A percentile compares a stretch with the other conserved stretches of the same genome.
Conservation (phyloP, 2,888 invertebrate species). For the Incurvaria masculella region DNA sequence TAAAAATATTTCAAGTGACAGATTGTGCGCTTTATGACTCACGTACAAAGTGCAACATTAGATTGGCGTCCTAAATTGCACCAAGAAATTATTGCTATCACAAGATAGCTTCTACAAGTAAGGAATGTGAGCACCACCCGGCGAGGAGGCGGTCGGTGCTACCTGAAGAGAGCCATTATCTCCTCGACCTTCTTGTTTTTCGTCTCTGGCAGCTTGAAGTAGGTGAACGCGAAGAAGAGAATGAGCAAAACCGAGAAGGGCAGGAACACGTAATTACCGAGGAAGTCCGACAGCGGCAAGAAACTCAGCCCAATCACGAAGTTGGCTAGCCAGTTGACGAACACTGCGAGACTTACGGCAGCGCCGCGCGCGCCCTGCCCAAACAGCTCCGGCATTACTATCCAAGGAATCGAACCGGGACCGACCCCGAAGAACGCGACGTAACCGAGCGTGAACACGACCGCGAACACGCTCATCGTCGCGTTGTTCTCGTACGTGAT, state of each 20-base stretch:
- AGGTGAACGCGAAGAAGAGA: slow-evolving; percentile 45
- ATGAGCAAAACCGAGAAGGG: slow-evolving; percentile 44
- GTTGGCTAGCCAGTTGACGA: slow-evolving; percentile 52
- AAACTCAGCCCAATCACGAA: slow-evolving; percentile 48
- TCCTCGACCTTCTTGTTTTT: slow-evolving; percentile 51
- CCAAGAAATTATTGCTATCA: too few species aligned
- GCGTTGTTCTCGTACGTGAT: slow-evolving; percentile 37
- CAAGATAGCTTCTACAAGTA: too few species aligned
- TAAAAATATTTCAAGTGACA: too few species aligned
- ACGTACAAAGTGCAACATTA: too few species aligned
- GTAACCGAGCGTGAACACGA: slow-evolving; percentile 46
- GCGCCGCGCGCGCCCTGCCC: slow-evolving; percentile 48
- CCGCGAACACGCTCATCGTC: slow-evolving; percentile 47
- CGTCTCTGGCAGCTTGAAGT: slow-evolving; percentile 48
- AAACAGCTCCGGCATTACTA: slow-evolving; percentile 50
- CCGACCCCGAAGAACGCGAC: slow-evolving; percentile 52
- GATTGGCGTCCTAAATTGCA: too few species aligned
- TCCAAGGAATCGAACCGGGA: slow-evolving; percentile 53
- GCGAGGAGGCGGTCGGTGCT: too few species aligned
- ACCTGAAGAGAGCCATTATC: slow-evolving; percentile 49
- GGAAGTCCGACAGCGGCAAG: slow-evolving; percentile 32
- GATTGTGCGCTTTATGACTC: too few species aligned
- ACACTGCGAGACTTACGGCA: slow-evolving; percentile 48
- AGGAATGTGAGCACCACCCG: too few species aligned
- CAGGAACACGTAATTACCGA: slow-evolving; percentile 44